Percentiles rank a stretch among this genome's conserved stretches.
These are phyloP conservation scores for Diacarnus erythraeanus DNA, from an alignment of 37 sponge, comb jelly and placozoan species.

Conservation along the genomic window DNA sequence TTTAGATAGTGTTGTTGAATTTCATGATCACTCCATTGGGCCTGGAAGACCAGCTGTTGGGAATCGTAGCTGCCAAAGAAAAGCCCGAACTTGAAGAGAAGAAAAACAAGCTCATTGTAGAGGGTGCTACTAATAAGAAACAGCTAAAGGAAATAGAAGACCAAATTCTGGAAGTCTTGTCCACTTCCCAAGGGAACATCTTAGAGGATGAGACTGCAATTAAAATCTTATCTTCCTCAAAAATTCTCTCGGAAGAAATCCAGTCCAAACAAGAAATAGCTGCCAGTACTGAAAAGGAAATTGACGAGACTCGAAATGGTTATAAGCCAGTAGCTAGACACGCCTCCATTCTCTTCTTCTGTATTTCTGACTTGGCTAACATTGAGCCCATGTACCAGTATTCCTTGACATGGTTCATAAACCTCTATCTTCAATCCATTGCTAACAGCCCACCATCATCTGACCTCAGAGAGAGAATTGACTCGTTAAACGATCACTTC, in stretches of 20 bases:
- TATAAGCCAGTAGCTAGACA: constrained; percentile 95
- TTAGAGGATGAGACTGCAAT: constrained; percentile 97
- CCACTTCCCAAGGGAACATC: constrained; percentile 92
- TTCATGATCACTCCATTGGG: constrained; percentile 99
- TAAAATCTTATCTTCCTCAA: constrained; percentile 93
- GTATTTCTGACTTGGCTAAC: constrained; percentile 95
- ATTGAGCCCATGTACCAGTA: constrained; percentile 99
- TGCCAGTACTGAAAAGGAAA: constrained; percentile 89
- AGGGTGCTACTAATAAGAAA: constrained; percentile 94
- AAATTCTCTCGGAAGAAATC: constrained; percentile 91
- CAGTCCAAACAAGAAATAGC: constrained; percentile 96
- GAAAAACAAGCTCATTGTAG: constrained; percentile 96
- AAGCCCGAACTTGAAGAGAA: constrained; percentile 97
- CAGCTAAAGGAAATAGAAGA: constrained; percentile 98
- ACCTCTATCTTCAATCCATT: constrained; percentile 94
- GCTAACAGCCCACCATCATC: constrained; percentile 84
- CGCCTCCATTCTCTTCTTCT: constrained; percentile 96
- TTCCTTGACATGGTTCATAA: constrained; percentile 95
- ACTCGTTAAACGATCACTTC: constrained; percentile 96
- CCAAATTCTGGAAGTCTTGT: constrained; percentile 95
- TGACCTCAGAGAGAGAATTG: constrained; percentile 81
- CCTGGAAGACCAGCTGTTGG: constrained; percentile 97
- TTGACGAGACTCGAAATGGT: constrained; percentile 95
- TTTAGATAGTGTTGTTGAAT: constrained; percentile 88
- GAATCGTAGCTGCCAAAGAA: constrained; percentile 98